A percentile compares a stretch with the other conserved stretches of the same genome.
Evolutionary conservation across 2,888 invertebrate species (phyloP).

Genomic region (Eudemis profundana): DNA sequence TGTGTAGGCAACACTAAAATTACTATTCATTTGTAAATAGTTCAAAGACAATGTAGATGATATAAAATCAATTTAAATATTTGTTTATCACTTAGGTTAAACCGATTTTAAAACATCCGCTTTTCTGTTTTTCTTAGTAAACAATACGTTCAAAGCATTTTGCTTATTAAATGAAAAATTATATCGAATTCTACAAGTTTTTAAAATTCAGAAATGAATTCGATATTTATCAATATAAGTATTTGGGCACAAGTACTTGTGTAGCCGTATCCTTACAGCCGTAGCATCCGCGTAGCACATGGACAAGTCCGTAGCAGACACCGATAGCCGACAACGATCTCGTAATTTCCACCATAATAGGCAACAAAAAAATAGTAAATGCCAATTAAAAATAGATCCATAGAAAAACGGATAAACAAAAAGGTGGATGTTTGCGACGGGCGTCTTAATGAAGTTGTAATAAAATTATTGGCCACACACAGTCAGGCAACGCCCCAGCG

Average conservation of each 20-base stretch:
- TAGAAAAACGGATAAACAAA: conserved; percentile 38
- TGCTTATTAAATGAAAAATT: too few relatives aligned
- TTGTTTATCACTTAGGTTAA: too few relatives aligned
- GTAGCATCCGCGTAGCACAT: conserved; percentile 31
- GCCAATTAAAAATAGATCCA: conserved; percentile 14
- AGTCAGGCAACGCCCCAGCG: conserved; percentile 78
- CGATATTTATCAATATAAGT: not conserved
- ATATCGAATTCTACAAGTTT: not conserved
- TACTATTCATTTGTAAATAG: too few relatives aligned
- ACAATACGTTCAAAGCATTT: too few relatives aligned
- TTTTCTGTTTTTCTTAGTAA: too few relatives aligned
- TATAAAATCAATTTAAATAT: too few relatives aligned
- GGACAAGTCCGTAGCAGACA: conserved; percentile 12
- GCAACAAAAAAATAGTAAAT: not conserved
- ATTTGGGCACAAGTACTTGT: too few relatives aligned
- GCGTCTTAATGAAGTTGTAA: conserved; percentile 81
- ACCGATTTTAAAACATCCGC: too few relatives aligned
- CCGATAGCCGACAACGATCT: not conserved
- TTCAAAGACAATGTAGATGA: too few relatives aligned
- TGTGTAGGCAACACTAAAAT: too few relatives aligned
- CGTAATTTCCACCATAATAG: not conserved
- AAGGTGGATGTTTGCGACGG: conserved; percentile 38
- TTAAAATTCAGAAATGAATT: too few relatives aligned
- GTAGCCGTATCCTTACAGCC: not conserved
- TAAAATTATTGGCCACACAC: conserved; percentile 85